Evolutionary conservation across 2,888 invertebrate species (phyloP).

Genomic region (Andrena chrysosceles): DNA sequence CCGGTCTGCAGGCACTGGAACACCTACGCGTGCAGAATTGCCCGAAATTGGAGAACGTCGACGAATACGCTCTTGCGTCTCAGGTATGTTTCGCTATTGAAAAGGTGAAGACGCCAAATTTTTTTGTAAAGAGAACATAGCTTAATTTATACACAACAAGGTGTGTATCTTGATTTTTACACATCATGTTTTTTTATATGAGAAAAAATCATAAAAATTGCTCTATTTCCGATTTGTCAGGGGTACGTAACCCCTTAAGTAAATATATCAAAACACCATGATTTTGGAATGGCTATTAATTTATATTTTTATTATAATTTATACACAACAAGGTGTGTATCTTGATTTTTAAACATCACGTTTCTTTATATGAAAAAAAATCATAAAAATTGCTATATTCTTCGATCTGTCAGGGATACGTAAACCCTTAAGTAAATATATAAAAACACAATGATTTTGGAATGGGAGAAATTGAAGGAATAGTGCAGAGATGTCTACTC

Average conservation of each 20-base stretch:
- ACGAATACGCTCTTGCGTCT: slow-evolving; percentile 85
- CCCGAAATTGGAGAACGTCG: slow-evolving; percentile 87
- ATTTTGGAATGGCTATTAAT: too few relatives aligned
- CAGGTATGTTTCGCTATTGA: slow-evolving; percentile 32
- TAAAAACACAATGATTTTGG: too few relatives aligned
- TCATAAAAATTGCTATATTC: too few relatives aligned
- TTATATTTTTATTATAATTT: too few relatives aligned
- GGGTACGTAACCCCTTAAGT: background rate
- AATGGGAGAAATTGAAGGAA: too few relatives aligned
- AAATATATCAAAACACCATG: background rate
- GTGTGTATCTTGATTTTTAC: background rate
- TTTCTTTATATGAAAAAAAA: background rate
- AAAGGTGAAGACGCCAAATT: too few relatives aligned
- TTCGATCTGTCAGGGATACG: too few relatives aligned
- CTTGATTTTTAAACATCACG: background rate
- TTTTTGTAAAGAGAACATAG: background rate
- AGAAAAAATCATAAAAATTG: too few relatives aligned
- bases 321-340: too few relatives aligned
- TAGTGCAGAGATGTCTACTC: too few relatives aligned
- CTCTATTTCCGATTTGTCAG: too few relatives aligned
- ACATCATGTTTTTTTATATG: background rate
- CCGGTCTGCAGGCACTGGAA: slow-evolving; percentile 86
- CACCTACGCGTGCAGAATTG: slow-evolving; percentile 89
- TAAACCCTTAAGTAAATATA: background rate
- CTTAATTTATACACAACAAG: too few relatives aligned